These are phyloP conservation scores for Meloe dianella DNA, from an alignment of 2,888 invertebrate species.

Conservation along the genomic window DNA sequence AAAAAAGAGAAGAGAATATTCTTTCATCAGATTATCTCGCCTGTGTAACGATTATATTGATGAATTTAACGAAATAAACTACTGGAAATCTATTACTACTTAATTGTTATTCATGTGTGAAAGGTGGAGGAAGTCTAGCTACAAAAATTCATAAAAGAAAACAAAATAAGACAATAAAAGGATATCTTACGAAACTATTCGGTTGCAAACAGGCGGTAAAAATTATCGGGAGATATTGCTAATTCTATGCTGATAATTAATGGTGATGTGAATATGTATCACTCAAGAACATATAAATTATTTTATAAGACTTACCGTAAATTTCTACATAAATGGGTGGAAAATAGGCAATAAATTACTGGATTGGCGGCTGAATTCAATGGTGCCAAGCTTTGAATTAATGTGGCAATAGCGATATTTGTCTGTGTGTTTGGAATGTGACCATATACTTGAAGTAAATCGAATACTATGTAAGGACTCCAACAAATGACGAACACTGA, in stretches of 20 bases:
- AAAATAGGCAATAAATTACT: constrained; percentile 93
- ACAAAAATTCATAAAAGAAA: not conserved
- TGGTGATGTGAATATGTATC: not conserved
- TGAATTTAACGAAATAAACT: not conserved
- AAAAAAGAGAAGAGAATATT: not conserved
- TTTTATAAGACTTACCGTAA: constrained; percentile 70
- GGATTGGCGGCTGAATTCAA: constrained; percentile 96
- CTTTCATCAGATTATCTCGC: not conserved
- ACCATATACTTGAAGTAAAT: constrained; percentile 88
- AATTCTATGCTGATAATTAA: not conserved
- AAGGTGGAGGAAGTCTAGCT: not conserved
- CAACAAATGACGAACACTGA: constrained; percentile 93
- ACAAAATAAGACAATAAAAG: not conserved
- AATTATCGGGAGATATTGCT: not conserved
- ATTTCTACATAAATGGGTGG: constrained; percentile 86
- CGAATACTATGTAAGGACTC: constrained; percentile 95
- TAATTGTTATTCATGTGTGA: not conserved
- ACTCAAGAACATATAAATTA: not conserved
- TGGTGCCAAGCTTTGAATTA: constrained; percentile 91
- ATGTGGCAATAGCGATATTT: constrained; percentile 86
- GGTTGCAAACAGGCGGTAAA: not conserved
- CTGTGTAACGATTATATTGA: not conserved
- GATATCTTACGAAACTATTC: not conserved
- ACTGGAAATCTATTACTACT: not conserved
- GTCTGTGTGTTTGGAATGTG: constrained; percentile 82